Base-by-base conservation (phyloP, 2,113 vertebrate genomes). In the Gobio gobio region DNA sequence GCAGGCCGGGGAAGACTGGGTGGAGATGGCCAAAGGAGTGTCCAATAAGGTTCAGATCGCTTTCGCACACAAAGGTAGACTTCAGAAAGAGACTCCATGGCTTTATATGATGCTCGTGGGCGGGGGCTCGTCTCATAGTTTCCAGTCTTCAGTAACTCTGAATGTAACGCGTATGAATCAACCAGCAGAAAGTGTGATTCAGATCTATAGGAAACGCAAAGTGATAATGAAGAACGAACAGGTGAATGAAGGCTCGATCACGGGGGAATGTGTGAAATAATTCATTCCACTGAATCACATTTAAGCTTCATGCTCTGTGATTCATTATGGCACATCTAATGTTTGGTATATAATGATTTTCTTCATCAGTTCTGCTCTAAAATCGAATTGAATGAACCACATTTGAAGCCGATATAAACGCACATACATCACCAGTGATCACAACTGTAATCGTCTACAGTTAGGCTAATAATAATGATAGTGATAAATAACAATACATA, bases 1-100 rank as follows among this genome's bases (percentile, higher is more conserved):
- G 0, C 93, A 94, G 0, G 87, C 93, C 0, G 93, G 93, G 2
- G 94, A 93, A 88, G 94, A 94, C 91, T 97, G 96, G 96, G 90
- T 87, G 1, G 95, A 95, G 83, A 91, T 94, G 0, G 91, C 92
- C 13, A 95, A 94, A 29, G 93, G 93, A 10, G 91, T 94, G 2
- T 96, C 96, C 86, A 97, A 96, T 88, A 94, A 95, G 0, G 93
- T 97, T 86, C 92, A 94, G 88, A 93, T 97, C 74, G 92, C 94
- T 90, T 97, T 96, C 90, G 94, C 95, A 45, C 94, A 88, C 0
- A 93, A 94, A 95, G 96, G 96, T 97, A 90, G 63, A 36, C 4
- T 36, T 5, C 36, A 36, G 4, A 36, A 36, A 36, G 36, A 83
- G 3, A 1, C 40, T 40, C 40, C 5, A 40, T 40, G 5, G 40